phyloP scores from a whole-genome alignment of 2,888 invertebrate genomes.

The Campopleginae sp. region DNA sequence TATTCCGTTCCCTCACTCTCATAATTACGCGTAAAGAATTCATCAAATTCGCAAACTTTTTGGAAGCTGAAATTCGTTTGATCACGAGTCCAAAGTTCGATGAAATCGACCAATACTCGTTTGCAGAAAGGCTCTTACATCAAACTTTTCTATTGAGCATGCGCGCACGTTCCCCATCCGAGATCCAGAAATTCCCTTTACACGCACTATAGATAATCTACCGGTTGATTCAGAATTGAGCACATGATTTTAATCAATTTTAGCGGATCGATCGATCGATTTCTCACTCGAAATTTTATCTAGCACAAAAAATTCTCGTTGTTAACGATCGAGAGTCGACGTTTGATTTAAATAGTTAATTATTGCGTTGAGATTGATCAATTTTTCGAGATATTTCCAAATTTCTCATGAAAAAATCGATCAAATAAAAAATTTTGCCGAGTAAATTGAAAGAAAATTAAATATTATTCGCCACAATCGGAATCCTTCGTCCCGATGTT shows the following conservation, averaged over 20 bases:
- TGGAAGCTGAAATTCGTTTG: slow-evolving; percentile 1
- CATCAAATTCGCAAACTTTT: neutral
- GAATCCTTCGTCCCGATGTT: neutral
- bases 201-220: slow-evolving; percentile 6
- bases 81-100: slow-evolving; percentile 29
- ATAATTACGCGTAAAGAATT: neutral
- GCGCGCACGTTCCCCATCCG: slow-evolving; percentile 46
- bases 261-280: neutral
- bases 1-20: neutral
- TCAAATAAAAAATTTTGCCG: neutral
- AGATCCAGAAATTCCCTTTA: slow-evolving; percentile 33
- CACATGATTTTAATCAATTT: neutral
- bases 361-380: neutral
- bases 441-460: neutral
- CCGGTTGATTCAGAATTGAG: slow-evolving; percentile 20
- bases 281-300: neutral
- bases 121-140: neutral
- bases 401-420: neutral
- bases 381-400: neutral
- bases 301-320: neutral
- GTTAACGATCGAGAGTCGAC: neutral
- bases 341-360: neutral
- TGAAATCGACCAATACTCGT: slow-evolving; percentile 18
- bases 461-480: neutral
- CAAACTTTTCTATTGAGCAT: slow-evolving; percentile 36